Conservation (phyloP, 2,113 vertebrate species). For the Oxygymnocypris stewartii region DNA sequence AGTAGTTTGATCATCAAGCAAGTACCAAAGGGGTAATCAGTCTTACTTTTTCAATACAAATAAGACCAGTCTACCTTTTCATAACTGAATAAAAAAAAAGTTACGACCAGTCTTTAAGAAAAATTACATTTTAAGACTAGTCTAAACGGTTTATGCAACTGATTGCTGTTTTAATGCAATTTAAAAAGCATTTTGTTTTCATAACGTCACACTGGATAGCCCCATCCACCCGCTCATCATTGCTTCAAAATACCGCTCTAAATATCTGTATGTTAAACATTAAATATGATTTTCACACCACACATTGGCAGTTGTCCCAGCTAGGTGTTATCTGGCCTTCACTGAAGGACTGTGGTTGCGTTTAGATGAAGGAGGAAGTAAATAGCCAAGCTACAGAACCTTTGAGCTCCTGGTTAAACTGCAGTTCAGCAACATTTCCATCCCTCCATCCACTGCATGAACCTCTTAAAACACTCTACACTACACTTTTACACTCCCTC, state of each 20-base stretch:
- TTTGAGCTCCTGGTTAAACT: background rate
- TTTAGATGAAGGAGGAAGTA: background rate
- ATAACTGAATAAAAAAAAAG: too few relatives aligned
- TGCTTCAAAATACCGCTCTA: background rate
- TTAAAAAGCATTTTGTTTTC: background rate
- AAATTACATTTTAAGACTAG: too few relatives aligned
- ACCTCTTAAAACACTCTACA: background rate
- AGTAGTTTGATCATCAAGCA: too few relatives aligned
- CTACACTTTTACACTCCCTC: conserved; percentile 12
- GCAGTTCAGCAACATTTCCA: background rate
- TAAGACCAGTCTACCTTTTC: too few relatives aligned
- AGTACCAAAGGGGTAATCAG: too few relatives aligned
- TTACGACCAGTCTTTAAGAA: too few relatives aligned
- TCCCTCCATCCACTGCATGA: background rate
- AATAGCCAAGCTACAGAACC: background rate
- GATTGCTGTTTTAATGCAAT: background rate
- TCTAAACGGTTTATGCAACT: too few relatives aligned
- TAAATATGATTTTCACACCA: background rate
- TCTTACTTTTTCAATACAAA: too few relatives aligned
- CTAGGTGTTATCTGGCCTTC: background rate
- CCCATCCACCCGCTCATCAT: background rate
- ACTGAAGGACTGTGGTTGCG: background rate
- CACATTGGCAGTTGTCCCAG: background rate
- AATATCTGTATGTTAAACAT: background rate
- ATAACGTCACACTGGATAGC: too few relatives aligned